Evolutionary conservation across 2,888 invertebrate species (phyloP), one percentile per base, ranked within the genome.

Genomic region (Sycophila texana): DNA sequence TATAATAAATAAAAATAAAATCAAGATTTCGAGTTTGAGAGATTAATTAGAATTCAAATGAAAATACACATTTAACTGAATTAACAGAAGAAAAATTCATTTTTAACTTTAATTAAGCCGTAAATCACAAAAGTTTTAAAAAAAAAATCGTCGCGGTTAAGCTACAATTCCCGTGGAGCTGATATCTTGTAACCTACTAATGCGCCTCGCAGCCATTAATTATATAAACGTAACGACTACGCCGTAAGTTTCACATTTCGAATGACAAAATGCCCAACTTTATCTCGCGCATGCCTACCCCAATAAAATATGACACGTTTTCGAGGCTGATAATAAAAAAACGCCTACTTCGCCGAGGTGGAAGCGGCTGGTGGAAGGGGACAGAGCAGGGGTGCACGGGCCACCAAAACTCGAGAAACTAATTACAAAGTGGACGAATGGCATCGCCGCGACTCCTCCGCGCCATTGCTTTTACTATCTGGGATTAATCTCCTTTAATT

Each of bases 401-500:
- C 67, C 63, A 55, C n/a, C 47, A 57, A 74, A 77, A 76, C 80
- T 76, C 73, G 63, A 77, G 80, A 80, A 80, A 80, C 80, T 77
- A 76, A 80, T 80, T 80, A 80, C 57, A 76, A 76, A 80, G 76
- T 57, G 73, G 58, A 68, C 61, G 70, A 20, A 53, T 10, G 60
- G 20, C 47, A n/a, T 58, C 58, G 2, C 39, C 5, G 2, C 39
- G 39, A 10, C 39, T 73, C 51, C 22, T 13, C 30, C 53, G n/a
- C 63, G 51, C 71, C 72, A 66, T 74, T 74, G 73, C 73, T 80
- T 78, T 67, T 67, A 75, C 75, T 81, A 76, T 78, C 75, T 68
- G 30, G 68, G 65, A 81, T 81, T 81, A 78, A 81, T 81, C 78
- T 81, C 75, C 78, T 78, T 81, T 78, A 81, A 81, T 81, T 78